Evolutionary conservation across 2,797 vertebrate species (phyloP), one percentile per base, ranked within the genome.

Genomic region (Cossypha heuglini): DNA sequence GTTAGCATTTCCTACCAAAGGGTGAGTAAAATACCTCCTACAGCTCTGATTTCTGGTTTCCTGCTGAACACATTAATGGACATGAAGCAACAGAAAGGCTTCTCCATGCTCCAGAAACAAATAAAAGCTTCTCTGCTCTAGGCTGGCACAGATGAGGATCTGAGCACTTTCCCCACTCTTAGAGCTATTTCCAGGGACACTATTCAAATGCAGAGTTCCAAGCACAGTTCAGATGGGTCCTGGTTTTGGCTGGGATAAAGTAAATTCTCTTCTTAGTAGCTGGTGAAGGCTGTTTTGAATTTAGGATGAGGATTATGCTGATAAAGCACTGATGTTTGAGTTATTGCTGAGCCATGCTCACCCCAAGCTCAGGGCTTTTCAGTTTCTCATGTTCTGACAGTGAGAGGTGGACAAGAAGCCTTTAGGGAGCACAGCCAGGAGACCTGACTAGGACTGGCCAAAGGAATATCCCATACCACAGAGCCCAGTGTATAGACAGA

Each of bases 281-380:
- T 40, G 29, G 9, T 40, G 11, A 22, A 24, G 62, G 24, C 42
- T 11, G 43, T 29, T 57, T 48, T 7, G 52, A 40, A 58, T 67
- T 67, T 10, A 29, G 63, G 52, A 4, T 57, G 29, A 48, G 62
- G 24, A 48, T 48, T 11, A 18, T 15, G 24, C 29, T 67, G 52
- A 24, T 14, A 28, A 24, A 0, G 0, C 17, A 1, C 9, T 11
- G 11, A 46, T n/a, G 22, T 12, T 12, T 17, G 24, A 40, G 35
- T 12, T n/a, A 6, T 5, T 48, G 35, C 43, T 58, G 76, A 58
- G 43, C 43, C 35, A n/a, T 2, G 77, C 24, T 69, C 11, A 11
- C 37, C 13, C 13, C 38, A 33, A 18, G 28, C 5, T 37, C 52
- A 43, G 14, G 55, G 68, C 7, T 46, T 61, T 10, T 20, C 46